These are phyloP conservation scores for Mohoua ochrocephala DNA, from an alignment of 2,113 vertebrate species.

Conservation along the genomic window DNA sequence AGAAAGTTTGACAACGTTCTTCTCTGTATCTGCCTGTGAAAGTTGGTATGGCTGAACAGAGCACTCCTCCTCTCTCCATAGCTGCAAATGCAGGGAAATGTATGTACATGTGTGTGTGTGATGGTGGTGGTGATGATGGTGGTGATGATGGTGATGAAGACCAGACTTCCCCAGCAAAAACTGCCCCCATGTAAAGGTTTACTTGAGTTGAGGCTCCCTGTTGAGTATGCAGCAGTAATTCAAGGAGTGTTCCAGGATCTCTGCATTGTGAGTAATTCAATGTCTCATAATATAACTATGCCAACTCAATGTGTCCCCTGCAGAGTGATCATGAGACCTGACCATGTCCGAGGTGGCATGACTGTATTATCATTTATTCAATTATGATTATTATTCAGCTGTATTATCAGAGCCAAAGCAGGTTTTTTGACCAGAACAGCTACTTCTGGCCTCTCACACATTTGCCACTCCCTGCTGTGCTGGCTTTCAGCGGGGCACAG, in stretches of 20 bases:
- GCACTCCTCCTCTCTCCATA: background rate
- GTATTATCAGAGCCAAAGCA: background rate
- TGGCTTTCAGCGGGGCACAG: background rate
- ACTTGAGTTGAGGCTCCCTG: background rate
- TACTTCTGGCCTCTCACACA: background rate
- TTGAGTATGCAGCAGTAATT: background rate
- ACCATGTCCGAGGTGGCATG: rapidly evolving
- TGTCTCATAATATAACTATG: background rate
- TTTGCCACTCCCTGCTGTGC: background rate
- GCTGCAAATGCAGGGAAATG: background rate
- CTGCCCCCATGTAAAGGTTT: background rate
- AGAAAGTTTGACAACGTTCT: background rate
- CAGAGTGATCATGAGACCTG: background rate
- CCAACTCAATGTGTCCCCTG: background rate
- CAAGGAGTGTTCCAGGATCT: background rate
- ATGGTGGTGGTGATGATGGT: background rate
- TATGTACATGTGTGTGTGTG: rapidly evolving
- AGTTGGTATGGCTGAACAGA: background rate
- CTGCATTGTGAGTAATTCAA: background rate
- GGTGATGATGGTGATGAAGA: background rate
- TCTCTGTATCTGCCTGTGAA: background rate
- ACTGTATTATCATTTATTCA: background rate
- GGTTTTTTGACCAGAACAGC: background rate
- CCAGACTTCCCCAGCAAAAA: background rate
- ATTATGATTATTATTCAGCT: background rate